Evolutionary conservation across 2,888 invertebrate genomes (phyloP), one percentile per base, ranked within the genome.

Genomic region (Crematogaster levior): DNA sequence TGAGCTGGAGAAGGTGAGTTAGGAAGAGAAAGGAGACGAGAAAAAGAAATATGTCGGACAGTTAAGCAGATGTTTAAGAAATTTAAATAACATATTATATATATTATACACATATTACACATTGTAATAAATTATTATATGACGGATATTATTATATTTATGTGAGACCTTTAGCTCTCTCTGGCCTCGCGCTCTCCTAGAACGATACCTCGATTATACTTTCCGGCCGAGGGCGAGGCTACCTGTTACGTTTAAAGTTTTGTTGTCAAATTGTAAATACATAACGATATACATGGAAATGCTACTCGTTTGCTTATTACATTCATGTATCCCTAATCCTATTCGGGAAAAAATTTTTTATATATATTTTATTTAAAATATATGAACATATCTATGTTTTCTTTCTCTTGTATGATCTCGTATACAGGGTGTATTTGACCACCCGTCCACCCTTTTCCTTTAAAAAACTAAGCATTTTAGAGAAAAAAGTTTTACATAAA

Each of bases 241-340:
- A 87, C 83, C 88, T 91, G 92, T 91, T 92, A 91, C 79, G 91
- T 92, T 93, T 90, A 88, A 89, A 84, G 81, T 90, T 91, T 90
- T 91, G 93, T 93, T 93, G 91, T 93, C 89, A 92, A 92, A 93
- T 91, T 93, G 93, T 93, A 93, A 93, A 93, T 93, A 93, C 91
- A 93, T 93, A 91, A 93, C 86, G 91, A 92, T 93, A 92, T 92
- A 93, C 91, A 93, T 93, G 93, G 91, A 92, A 91, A 88, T 85
- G 82, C 81, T 84, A 86, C 88, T 87, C 84, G 88, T 66, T 51
- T 51, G 40, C 18, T 30, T 12, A 34, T 40, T 46, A 10, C 15
- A n/a, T 43, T 48, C 12, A 51, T n/a, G 6, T 24, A 27, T 34
- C 15, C 40, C 30, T 12, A 7, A 21, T 21, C 43, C 30, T 70